Base-by-base conservation (phyloP, 1,140 invertebrate species). In the Vollenhovia emeryi region DNA sequence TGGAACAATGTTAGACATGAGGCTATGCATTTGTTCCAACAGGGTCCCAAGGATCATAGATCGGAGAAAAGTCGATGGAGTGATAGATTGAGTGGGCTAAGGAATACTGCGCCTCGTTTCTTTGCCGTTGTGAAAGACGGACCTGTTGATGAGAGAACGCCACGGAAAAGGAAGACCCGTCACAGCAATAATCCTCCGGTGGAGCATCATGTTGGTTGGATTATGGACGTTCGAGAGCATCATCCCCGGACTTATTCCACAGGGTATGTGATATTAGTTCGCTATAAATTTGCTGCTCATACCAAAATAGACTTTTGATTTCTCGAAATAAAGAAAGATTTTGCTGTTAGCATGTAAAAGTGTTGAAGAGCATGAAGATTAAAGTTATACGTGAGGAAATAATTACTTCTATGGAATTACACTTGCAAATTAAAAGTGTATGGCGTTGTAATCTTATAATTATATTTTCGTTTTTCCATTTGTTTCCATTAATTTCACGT, bases 201-300 rank as follows among this genome's bases (percentile, higher is more conserved):
- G 57, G 99, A 99, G 93, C 97, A 98, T 92, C 98, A 99, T 92
- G 98, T 99, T 52, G 99, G 99, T 30, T 99, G 99, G 99, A 97
- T 99, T 85, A 97, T 99, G 96, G 98, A 99, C 94, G 96, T 97
- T 6, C 96, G 97, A 90, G 98, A 98, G 92, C 98, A 98, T 94
- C 95, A 97, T 24, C 96, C 96, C 11, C 94, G 97, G 83, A 98
- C 97, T 27, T 97, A 97, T 82, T 98, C 97, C 83, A 96, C 97
- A 9, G 96, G 96, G 96, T 97, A 92, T 91, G 68, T 79, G 55
- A 43, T 40, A 66, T 66, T 75, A 5, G n/a, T 36, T 24, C 6
- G 11, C 18, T 33, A n/a, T n/a, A 50, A 69, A 30, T 7, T 45
- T 68, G 21, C 2, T 6, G 13, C 2, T 50, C 9, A 52, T 30